These are phyloP conservation scores for Galleria mellonella DNA, from an alignment of 1,140 invertebrate genomes.

Conservation along the genomic window DNA sequence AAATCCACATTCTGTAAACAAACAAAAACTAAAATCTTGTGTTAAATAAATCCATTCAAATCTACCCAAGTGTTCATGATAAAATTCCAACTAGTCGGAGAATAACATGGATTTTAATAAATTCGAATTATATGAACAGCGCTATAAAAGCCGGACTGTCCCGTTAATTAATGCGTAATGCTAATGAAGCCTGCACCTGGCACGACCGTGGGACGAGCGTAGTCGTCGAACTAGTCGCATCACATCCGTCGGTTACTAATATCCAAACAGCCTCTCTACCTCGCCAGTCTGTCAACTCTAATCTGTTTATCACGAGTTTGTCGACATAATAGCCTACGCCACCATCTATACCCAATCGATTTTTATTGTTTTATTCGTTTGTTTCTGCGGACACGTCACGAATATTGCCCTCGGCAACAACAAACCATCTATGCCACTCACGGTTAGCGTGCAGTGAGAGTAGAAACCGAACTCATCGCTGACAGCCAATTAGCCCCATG, in stretches of 20 bases:
- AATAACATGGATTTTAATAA: too few relatives aligned
- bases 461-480: constrained; percentile 52
- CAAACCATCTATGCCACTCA: constrained; percentile 21
- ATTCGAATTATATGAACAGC: too few relatives aligned
- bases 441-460: constrained; percentile 18
- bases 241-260: not conserved
- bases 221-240: constrained; percentile 3
- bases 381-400: constrained; percentile 24
- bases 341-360: not conserved
- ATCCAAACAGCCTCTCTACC: not conserved
- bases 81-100: too few relatives aligned
- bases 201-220: constrained; percentile 20
- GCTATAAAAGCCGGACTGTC: constrained; percentile 14
- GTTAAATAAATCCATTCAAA: too few relatives aligned
- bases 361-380: constrained; percentile 26
- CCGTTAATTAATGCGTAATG: constrained; percentile 52
- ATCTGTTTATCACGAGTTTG: not conserved
- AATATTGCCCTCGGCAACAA: constrained; percentile 13
- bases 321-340: too few relatives aligned
- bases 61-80: too few relatives aligned
- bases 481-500: constrained; percentile 65
- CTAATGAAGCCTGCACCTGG: constrained; percentile 48
- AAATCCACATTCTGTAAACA: not conserved
- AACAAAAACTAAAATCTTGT: not conserved
- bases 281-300: not conserved